phyloP scores from a whole-genome alignment of 2,888 invertebrate species.

The Meta bourneti region DNA sequence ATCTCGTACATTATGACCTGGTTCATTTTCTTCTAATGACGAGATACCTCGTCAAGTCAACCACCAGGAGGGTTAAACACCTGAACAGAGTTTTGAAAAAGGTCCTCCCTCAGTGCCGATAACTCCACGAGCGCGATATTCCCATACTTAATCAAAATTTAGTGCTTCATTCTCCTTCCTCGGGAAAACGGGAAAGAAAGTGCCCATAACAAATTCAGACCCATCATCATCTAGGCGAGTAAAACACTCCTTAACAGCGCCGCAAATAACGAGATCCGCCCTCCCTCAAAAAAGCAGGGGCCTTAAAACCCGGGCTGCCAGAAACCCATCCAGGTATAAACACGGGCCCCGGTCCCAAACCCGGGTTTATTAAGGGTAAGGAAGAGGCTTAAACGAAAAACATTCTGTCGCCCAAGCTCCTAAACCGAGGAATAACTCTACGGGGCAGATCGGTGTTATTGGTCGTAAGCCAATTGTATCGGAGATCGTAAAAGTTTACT shows the following conservation, averaged over 20 bases:
- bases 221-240: constrained; percentile 12
- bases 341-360: constrained; percentile 12
- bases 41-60: too few relatives aligned
- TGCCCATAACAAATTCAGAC: constrained; percentile 39
- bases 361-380: constrained; percentile 54
- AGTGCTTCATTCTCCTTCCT: constrained; percentile 10
- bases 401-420: constrained; percentile 16
- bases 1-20: too few relatives aligned
- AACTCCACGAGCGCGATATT: neutral
- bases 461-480: constrained; percentile 66
- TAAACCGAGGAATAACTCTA: constrained; percentile 26
- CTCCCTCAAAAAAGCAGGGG: constrained; percentile 9
- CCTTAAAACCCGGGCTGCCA: constrained; percentile 19
- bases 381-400: constrained; percentile 50
- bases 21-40: too few relatives aligned
- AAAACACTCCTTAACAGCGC: constrained; percentile 23
- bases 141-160: constrained; percentile 32
- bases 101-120: too few relatives aligned
- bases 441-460: constrained; percentile 32
- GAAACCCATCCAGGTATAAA: constrained; percentile 16
- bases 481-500: constrained; percentile 51
- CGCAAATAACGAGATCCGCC: constrained; percentile 10
- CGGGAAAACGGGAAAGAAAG: constrained; percentile 12
- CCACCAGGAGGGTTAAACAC: too few relatives aligned
- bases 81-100: too few relatives aligned